Evolutionary conservation across 64 coral and sea anemone species (phyloP).

Genomic region (Montipora efflorescens): DNA sequence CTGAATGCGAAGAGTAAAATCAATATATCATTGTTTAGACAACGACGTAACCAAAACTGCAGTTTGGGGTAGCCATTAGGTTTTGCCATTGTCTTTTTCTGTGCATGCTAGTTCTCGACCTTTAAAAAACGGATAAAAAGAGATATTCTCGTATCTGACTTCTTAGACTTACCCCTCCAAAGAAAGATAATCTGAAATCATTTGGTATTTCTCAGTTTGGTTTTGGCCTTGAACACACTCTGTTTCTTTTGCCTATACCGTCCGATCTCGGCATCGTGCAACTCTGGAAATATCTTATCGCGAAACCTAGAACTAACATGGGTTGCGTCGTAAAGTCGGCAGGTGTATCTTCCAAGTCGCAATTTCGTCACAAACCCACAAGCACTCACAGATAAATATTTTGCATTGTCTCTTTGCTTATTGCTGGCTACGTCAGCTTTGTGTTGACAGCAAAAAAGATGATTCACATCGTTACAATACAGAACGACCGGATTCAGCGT

Average conservation of each 20-base stretch:
- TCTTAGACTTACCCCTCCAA: not conserved
- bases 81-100: not conserved
- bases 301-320: not conserved
- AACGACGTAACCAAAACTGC: not conserved
- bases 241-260: not conserved
- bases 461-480: not conserved
- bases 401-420: not conserved
- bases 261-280: not conserved
- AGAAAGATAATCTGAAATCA: not conserved
- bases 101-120: not conserved
- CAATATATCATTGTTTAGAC: not conserved
- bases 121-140: not conserved
- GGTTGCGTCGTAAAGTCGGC: not conserved
- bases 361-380: not conserved
- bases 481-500: not conserved
- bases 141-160: not conserved
- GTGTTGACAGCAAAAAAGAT: not conserved
- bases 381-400: not conserved
- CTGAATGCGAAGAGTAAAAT: not conserved
- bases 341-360: not conserved
- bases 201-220: not conserved
- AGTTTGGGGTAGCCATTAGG: not conserved
- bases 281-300: not conserved
- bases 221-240: not conserved
- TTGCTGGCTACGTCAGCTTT: not conserved